phyloP scores from a whole-genome alignment of 2,797 vertebrate genomes.

The Bradypus variegatus region DNA sequence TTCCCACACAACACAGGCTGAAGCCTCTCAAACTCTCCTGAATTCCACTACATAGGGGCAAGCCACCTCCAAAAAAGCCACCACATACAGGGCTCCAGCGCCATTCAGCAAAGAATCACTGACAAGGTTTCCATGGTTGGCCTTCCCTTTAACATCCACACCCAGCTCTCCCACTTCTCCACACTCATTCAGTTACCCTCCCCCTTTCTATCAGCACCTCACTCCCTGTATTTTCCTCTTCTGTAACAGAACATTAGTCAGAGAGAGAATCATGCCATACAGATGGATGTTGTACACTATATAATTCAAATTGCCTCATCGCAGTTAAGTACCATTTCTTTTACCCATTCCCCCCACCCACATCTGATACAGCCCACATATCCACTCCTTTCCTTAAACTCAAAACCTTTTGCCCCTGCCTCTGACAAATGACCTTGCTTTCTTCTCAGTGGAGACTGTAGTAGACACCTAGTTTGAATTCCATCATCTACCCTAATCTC shows the following conservation, averaged over 20 bases:
- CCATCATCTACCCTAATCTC: not conserved
- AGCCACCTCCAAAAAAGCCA: not conserved
- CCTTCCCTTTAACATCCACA: not conserved
- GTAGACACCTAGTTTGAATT: not conserved
- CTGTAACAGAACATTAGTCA: not conserved
- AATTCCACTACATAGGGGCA: not conserved
- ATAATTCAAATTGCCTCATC: not conserved
- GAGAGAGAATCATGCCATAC: not conserved
- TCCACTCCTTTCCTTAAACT: not conserved
- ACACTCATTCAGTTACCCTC: not conserved
- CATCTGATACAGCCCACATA: not conserved
- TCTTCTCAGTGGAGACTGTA: not conserved
- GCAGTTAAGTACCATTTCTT: not conserved
- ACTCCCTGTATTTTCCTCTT: not conserved
- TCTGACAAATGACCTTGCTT: not conserved
- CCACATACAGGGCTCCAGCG: not conserved
- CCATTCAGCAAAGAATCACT: not conserved
- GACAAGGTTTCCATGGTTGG: not conserved
- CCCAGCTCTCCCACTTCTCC: not conserved
- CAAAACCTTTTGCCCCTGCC: not conserved
- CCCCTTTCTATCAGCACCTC: not conserved
- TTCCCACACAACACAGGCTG: not conserved
- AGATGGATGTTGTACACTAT: not conserved
- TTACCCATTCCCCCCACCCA: not conserved
- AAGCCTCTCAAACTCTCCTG: not conserved